Percentiles rank a stretch among this genome's conserved stretches.
These are phyloP conservation scores for Tokudaia tokunoshimensis DNA, from an alignment of 2,797 vertebrate genomes.

Conservation along the genomic window DNA sequence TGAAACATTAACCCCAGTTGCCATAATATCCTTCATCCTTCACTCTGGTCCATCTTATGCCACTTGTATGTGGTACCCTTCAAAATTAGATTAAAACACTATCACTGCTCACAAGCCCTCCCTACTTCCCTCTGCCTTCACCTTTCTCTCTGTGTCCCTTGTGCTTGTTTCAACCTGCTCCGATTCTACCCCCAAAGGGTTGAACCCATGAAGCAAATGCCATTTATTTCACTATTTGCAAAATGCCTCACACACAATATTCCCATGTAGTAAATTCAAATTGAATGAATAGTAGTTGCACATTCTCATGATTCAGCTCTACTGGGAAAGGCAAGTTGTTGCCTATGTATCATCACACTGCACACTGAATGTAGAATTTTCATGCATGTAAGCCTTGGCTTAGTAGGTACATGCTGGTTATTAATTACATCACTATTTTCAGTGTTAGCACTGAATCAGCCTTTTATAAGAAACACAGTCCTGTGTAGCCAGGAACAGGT, in stretches of 20 bases:
- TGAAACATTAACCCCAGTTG: not conserved
- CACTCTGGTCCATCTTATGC: not conserved
- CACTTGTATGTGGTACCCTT: not conserved
- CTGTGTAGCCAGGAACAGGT: not conserved
- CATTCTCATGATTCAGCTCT: not conserved
- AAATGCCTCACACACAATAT: not conserved
- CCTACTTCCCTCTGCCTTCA: not conserved
- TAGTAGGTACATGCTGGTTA: not conserved
- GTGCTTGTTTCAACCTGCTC: too few species aligned
- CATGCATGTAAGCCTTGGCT: not conserved
- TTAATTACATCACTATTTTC: not conserved
- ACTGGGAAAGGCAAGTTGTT: not conserved
- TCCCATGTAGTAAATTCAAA: slow-evolving; percentile 26
- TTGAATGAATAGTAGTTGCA: not conserved
- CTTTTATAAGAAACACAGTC: not conserved
- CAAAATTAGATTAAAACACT: not conserved
- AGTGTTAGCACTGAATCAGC: not conserved
- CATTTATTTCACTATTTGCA: not conserved
- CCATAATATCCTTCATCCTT: not conserved
- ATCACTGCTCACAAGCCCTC: not conserved
- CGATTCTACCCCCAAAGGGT: too few species aligned
- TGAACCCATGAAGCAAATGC: not conserved
- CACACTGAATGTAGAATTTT: not conserved
- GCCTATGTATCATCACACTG: not conserved
- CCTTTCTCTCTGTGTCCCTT: not conserved